Evolutionary conservation across 2,797 vertebrate genomes (phyloP), one percentile per base, ranked within the genome.

Genomic region (Spinibarbus caldwelli): DNA sequence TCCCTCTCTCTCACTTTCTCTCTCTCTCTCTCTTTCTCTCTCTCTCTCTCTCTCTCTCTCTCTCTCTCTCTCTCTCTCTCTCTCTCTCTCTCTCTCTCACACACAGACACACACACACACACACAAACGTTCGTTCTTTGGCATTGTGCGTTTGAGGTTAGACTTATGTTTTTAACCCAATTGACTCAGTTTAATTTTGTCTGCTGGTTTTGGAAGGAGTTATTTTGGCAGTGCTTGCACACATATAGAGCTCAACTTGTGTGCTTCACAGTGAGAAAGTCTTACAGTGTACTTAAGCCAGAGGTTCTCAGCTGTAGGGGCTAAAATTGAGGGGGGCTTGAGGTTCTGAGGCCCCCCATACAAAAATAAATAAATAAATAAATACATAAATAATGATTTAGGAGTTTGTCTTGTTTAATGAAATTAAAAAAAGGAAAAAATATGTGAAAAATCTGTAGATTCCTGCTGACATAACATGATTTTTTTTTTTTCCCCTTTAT

Each of bases 131-230:
- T 86, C 90, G 75, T 86, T 84, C 80, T 57, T 86, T 64, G 71
- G 43, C n/a, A 12, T 75, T 49, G 43, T 75, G 47, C 78, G 67
- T 87, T 84, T 88, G 85, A 89, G 85, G 71, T 85, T 79, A 88
- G 82, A 78, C 80, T 86, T 80, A 81, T 88, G 86, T 82, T 87
- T 86, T 86, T 86, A 87, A 90, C 88, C 88, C 84, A 84, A 76
- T 86, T 87, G 89, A 87, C 86, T 90, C n/a, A n/a, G n/a, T n/a
- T n/a, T n/a, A n/a, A n/a, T n/a, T n/a, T 86, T 86, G 76, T 78
- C 88, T 85, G 70, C 85, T 88, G 75, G 82, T 87, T 89, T 85
- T n/a, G 82, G 70, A 85, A 57, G 77, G 76, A 88, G 80, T 85
- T 85, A 85, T 86, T 88, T 86, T 81, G 88, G 85, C 83, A 72